These are phyloP conservation scores for Nudaria mundana DNA, from an alignment of 2,888 invertebrate species.

Conservation along the genomic window DNA sequence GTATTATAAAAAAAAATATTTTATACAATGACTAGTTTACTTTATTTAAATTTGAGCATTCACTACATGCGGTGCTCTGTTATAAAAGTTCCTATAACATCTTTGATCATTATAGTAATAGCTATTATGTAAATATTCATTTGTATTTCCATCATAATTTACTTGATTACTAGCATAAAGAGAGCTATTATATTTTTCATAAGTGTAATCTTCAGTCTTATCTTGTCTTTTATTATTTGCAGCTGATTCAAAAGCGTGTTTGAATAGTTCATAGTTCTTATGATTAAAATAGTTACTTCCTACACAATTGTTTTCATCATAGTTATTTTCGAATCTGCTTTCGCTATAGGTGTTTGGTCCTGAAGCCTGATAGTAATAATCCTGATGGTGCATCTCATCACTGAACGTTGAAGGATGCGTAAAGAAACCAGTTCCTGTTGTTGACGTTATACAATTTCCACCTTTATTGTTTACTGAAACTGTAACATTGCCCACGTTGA, in stretches of 20 bases:
- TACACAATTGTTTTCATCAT: conserved; percentile 24
- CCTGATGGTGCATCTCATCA: conserved; percentile 55
- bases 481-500: conserved; percentile 89
- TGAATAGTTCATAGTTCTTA: conserved; percentile 81
- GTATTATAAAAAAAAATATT: conserved; percentile 27
- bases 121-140: conserved; percentile 53
- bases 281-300: conserved; percentile 70
- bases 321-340: conserved; percentile 27
- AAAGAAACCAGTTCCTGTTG: conserved; percentile 76
- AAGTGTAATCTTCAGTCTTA: conserved; percentile 50
- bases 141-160: conserved; percentile 46
- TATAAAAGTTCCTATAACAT: conserved; percentile 65
- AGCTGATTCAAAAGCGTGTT: conserved; percentile 78
- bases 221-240: conserved; percentile 55
- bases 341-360: conserved; percentile 38
- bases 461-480: conserved; percentile 87
- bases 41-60: conserved; percentile 62
- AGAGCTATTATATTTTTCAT: conserved; percentile 46
- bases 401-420: conserved; percentile 65
- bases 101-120: conserved; percentile 66
- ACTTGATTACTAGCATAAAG: conserved; percentile 53
- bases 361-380: conserved; percentile 49
- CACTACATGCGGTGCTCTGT: conserved; percentile 53
- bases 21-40: conserved; percentile 39
- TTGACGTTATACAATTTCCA: conserved; percentile 86